Evolutionary conservation across 2,113 vertebrate genomes (phyloP), one percentile per base, ranked within the genome.

Genomic region (Rhinolophus sinicus): DNA sequence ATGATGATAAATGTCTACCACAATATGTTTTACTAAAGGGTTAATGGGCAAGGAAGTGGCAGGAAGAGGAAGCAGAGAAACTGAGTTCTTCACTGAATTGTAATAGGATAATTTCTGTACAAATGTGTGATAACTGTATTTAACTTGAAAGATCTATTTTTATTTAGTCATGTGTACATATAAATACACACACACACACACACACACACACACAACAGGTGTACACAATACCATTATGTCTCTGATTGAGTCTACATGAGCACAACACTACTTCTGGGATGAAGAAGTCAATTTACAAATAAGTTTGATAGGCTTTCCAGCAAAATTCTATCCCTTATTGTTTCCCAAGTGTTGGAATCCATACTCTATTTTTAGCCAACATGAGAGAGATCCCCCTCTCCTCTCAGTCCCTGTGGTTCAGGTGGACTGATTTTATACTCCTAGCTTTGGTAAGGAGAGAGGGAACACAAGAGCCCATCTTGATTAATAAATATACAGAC

Each of bases 51-150:
- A 83, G 21, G 33, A 85, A 50, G 28, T 33, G 88, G 76, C 40
- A 38, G 67, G 52, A 88, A 62, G 22, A 72, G 40, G 38, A 93
- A 24, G 62, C 22, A 80, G 88, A 94, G 77, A 89, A 93, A 72
- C 93, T 35, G 75, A 87, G 82, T 47, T 81, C 67, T 92, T 40
- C 58, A 64, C 67, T 85, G 96, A 94, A 96, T 97, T 81, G 91
- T 97, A 95, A 96, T 75, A 94, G 77, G 67, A 81, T 95, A 64
- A 94, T 97, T 89, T 92, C 93, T 82, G 65, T 82, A 65, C 94
- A 96, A 96, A 94, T 94, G 56, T 85, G n/a, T 86, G 88, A 87
- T 97, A 93, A 91, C 88, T 90, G 88, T 92, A 89, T 90, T 96
- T 96, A 88, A 94, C 64, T 89, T 60, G 72, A 92, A 94, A 94